Conservation (phyloP, 1,140 invertebrate species). For the Caenorhabditis briggsae region DNA sequence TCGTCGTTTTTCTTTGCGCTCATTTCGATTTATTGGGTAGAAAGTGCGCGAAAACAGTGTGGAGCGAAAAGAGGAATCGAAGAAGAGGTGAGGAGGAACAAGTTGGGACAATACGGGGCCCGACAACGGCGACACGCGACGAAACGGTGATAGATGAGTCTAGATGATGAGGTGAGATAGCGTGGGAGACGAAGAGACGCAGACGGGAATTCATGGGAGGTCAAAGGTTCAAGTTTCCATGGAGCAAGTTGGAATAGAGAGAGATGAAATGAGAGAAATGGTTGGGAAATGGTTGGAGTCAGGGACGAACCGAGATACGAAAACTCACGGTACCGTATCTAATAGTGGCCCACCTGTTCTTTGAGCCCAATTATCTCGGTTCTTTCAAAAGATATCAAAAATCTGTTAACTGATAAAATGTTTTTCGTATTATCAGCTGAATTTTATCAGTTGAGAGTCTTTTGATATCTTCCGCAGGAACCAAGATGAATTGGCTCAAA, state of each 20-base stretch:
- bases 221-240: slow-evolving; percentile 45
- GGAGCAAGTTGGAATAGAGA: background rate
- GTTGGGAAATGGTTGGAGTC: background rate
- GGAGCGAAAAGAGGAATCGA: background rate
- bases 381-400: too few species aligned
- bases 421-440: too few species aligned
- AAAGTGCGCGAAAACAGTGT: slow-evolving; percentile 38
- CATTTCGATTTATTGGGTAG: slow-evolving; percentile 42
- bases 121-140: slow-evolving; percentile 24
- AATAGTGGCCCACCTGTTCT: too few species aligned
- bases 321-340: too few species aligned
- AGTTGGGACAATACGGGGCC: slow-evolving; percentile 31
- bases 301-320: background rate
- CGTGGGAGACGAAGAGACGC: background rate
- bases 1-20: background rate
- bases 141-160: slow-evolving; percentile 46
- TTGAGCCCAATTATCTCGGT: too few species aligned
- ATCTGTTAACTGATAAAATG: too few species aligned
- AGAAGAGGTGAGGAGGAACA: background rate
- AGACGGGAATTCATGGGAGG: background rate
- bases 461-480: too few species aligned
- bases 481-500: too few species aligned
- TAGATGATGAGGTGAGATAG: background rate
- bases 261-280: background rate
- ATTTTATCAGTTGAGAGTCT: too few species aligned